Conservation (phyloP, 2,113 vertebrate species). For the Narcine bancroftii region DNA sequence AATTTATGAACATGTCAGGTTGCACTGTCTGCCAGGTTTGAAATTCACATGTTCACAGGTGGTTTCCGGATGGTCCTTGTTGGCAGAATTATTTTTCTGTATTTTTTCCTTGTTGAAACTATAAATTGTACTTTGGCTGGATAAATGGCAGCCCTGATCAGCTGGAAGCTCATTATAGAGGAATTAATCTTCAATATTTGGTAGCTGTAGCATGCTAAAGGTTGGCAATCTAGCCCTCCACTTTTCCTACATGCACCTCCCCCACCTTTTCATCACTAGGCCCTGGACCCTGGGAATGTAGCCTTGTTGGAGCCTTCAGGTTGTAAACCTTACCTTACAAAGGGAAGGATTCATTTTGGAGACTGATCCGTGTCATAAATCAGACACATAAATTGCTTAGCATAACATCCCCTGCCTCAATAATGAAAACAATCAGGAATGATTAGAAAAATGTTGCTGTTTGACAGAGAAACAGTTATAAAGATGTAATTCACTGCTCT, state of each 20-base stretch:
- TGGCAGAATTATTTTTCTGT: slow-evolving; percentile 55
- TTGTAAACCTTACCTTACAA: slow-evolving; percentile 35
- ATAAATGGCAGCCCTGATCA: slow-evolving; percentile 53
- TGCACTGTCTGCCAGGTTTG: slow-evolving; percentile 39
- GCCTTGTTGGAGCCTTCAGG: slow-evolving; percentile 19
- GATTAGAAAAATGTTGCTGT: not conserved
- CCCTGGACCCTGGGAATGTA: slow-evolving; percentile 14
- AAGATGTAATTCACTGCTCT: slow-evolving; percentile 9
- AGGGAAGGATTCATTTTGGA: slow-evolving; percentile 37
- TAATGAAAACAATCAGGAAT: slow-evolving; percentile 35
- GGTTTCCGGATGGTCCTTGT: slow-evolving; percentile 45
- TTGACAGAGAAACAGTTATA: not conserved
- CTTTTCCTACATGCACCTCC: slow-evolving; percentile 44
- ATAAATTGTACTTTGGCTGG: slow-evolving; percentile 44
- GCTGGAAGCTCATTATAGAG: slow-evolving; percentile 57
- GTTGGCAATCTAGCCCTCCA: slow-evolving; percentile 20
- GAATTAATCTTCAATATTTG: slow-evolving; percentile 46
- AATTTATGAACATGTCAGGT: slow-evolving; percentile 51
- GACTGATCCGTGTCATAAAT: slow-evolving; percentile 26
- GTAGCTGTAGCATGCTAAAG: slow-evolving; percentile 43
- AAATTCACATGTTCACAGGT: slow-evolving; percentile 45
- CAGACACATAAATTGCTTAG: slow-evolving; percentile 31
- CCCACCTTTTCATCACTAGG: slow-evolving; percentile 38
- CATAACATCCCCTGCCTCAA: slow-evolving; percentile 34
- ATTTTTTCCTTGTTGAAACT: slow-evolving; percentile 43